Evolutionary conservation across 1,140 invertebrate genomes (phyloP).

Genomic region (Bicyclus anynana): DNA sequence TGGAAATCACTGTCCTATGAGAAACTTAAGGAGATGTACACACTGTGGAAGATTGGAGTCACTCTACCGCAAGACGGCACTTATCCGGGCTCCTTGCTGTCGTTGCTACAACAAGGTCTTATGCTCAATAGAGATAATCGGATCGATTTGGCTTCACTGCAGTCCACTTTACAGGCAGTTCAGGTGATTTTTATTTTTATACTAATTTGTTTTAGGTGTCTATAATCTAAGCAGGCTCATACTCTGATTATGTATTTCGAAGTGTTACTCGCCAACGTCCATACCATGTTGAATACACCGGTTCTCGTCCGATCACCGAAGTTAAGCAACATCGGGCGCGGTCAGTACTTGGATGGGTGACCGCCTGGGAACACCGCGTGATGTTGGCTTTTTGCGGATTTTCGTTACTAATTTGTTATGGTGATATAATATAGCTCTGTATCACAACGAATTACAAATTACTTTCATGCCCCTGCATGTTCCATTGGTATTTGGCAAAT

Average conservation of each 20-base stretch:
- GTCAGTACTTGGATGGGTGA: slow-evolving; percentile 39
- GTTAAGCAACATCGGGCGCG: slow-evolving; percentile 38
- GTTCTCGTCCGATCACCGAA: slow-evolving; percentile 43
- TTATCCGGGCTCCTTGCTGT: slow-evolving; percentile 53
- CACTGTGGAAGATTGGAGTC: slow-evolving; percentile 47
- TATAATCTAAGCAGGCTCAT: background rate
- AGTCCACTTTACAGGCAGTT: slow-evolving; percentile 35
- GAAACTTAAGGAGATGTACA: slow-evolving; percentile 54
- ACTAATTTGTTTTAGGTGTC: background rate
- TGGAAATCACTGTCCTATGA: slow-evolving; percentile 58
- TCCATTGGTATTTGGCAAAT: too few species aligned
- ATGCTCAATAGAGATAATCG: slow-evolving; percentile 29
- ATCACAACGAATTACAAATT: too few species aligned
- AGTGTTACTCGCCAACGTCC: slow-evolving; percentile 29
- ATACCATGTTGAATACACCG: slow-evolving; percentile 48
- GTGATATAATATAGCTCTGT: too few species aligned
- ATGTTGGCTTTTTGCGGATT: slow-evolving; percentile 26
- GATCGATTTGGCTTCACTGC: slow-evolving; percentile 34
- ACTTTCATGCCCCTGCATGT: too few species aligned
- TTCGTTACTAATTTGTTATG: too few species aligned
- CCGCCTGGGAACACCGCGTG: slow-evolving; percentile 36
- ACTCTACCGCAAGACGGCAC: slow-evolving; percentile 47
- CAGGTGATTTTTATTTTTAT: slow-evolving; percentile 34
- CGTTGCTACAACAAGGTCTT: slow-evolving; percentile 42
- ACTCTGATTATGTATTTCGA: background rate